Percentiles rank a stretch among this genome's conserved stretches.
Evolutionary conservation across 2,888 invertebrate species (phyloP).

Genomic region (Tridacna crocea): DNA sequence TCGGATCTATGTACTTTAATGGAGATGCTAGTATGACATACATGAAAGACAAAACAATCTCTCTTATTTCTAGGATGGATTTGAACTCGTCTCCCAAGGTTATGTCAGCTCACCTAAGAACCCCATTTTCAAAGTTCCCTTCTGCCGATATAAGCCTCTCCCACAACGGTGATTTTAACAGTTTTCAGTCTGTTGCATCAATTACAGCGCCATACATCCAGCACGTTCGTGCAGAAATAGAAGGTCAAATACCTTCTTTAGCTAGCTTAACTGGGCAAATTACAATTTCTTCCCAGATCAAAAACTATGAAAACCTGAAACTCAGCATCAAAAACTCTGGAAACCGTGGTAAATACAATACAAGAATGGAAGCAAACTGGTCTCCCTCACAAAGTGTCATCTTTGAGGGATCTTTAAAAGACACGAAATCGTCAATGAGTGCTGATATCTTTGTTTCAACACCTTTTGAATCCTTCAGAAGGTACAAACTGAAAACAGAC

Average conservation of each 20-base stretch:
- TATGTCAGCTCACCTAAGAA: constrained; percentile 23
- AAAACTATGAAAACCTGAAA: constrained; percentile 47
- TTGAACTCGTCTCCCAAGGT: constrained; percentile 25
- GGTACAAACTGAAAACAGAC: constrained; percentile 29
- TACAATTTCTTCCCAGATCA: constrained; percentile 46
- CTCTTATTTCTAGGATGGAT: constrained; percentile 31
- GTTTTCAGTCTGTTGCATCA: constrained; percentile 40
- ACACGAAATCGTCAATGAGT: constrained; percentile 18
- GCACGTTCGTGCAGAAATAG: constrained; percentile 32
- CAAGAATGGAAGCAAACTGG: constrained; percentile 41
- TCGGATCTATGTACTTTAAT: constrained; percentile 21
- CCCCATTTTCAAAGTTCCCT: constrained; percentile 48
- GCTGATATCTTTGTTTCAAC: constrained; percentile 30
- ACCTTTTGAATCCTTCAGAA: constrained; percentile 37
- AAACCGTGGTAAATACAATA: constrained; percentile 25
- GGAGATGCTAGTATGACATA: constrained; percentile 40
- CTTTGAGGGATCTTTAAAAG: constrained; percentile 24
- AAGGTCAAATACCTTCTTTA: constrained; percentile 27
- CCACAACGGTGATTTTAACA: constrained; percentile 33
- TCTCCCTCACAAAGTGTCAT: constrained; percentile 31
- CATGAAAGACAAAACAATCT: constrained; percentile 47
- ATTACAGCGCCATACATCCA: constrained; percentile 27
- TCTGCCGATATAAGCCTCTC: constrained; percentile 27
- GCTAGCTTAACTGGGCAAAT: constrained; percentile 29
- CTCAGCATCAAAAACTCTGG: constrained; percentile 36